phyloP scores from a whole-genome alignment of 1,140 invertebrate species.

The Anthonomus grandis region DNA sequence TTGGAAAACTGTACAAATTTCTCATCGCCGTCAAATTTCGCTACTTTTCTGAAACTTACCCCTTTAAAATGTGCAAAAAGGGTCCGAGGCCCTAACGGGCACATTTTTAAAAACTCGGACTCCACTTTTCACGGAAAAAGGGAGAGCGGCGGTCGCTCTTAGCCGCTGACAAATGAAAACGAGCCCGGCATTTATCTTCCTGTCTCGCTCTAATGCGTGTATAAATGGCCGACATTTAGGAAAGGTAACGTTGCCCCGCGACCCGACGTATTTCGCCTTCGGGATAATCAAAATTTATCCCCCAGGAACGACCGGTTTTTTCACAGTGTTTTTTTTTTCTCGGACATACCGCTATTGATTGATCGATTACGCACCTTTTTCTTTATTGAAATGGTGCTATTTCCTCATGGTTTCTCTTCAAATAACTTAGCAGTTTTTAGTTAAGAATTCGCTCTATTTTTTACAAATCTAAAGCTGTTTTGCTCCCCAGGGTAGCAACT shows the following conservation, averaged over 20 bases:
- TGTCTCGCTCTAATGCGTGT: constrained; percentile 20
- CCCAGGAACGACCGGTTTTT: not conserved
- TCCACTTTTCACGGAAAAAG: constrained; percentile 18
- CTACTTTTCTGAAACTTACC: not conserved
- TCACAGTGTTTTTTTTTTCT: too few species aligned
- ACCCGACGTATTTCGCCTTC: constrained; percentile 12
- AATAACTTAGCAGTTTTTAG: too few species aligned
- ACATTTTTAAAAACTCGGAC: constrained; percentile 14
- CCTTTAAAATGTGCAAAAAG: not conserved
- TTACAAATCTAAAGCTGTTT: too few species aligned
- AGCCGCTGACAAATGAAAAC: constrained; percentile 20
- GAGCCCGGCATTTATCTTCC: constrained; percentile 18
- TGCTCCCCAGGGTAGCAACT: too few species aligned
- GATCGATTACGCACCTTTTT: too few species aligned
- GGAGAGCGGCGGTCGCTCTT: too few species aligned
- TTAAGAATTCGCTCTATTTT: too few species aligned
- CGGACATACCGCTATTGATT: constrained; percentile 2
- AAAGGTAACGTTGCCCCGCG: constrained; percentile 18
- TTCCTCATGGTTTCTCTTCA: too few species aligned
- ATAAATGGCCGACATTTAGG: constrained; percentile 18
- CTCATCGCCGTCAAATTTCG: too few species aligned
- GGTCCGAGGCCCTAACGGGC: not conserved
- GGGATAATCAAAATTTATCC: constrained; percentile 16
- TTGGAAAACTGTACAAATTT: too few species aligned
- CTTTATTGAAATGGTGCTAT: too few species aligned